Percentiles rank a stretch among this genome's conserved stretches.
phyloP scores from a whole-genome alignment of 92 coral and sea anemone genomes.

The Palythoa grandiflora region DNA sequence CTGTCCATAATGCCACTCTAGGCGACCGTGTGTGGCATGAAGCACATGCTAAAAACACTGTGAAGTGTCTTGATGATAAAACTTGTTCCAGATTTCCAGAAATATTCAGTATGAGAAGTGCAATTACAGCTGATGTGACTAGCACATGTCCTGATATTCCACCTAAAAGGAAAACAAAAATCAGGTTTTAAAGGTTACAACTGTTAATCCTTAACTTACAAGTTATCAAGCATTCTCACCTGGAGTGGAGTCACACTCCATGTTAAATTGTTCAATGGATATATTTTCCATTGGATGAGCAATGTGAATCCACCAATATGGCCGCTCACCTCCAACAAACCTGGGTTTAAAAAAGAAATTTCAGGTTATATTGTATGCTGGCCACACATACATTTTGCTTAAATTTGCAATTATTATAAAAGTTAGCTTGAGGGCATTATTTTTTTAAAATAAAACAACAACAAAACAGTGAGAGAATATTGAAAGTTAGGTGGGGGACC shows the following conservation, averaged over 20 bases:
- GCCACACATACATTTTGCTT: too few relatives aligned
- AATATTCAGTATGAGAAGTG: conserved; percentile 23
- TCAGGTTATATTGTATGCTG: too few relatives aligned
- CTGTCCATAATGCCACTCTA: conserved; percentile 10
- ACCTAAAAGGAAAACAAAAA: conserved; percentile 30
- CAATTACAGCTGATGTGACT: conserved; percentile 41
- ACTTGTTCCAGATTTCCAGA: background rate
- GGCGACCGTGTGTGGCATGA: background rate
- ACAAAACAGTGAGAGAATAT: too few relatives aligned
- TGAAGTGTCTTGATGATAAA: background rate
- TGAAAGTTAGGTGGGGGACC: too few relatives aligned
- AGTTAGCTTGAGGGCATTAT: too few relatives aligned
- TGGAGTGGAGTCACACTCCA: conserved; percentile 58
- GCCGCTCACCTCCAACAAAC: conserved; percentile 50
- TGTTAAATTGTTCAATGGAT: conserved; percentile 34
- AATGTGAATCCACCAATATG: conserved; percentile 56
- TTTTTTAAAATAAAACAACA: too few relatives aligned
- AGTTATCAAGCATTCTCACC: background rate
- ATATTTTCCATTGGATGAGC: conserved; percentile 34
- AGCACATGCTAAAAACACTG: background rate
- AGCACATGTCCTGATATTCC: conserved; percentile 54
- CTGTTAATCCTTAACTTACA: too few relatives aligned
- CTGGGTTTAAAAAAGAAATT: conserved; percentile 3
- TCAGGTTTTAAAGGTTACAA: too few relatives aligned
- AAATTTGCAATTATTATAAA: too few relatives aligned